Percentiles rank a stretch among this genome's conserved stretches.
Conservation (phyloP, 2,113 vertebrate genomes). For the Oxyura jamaicensis region DNA sequence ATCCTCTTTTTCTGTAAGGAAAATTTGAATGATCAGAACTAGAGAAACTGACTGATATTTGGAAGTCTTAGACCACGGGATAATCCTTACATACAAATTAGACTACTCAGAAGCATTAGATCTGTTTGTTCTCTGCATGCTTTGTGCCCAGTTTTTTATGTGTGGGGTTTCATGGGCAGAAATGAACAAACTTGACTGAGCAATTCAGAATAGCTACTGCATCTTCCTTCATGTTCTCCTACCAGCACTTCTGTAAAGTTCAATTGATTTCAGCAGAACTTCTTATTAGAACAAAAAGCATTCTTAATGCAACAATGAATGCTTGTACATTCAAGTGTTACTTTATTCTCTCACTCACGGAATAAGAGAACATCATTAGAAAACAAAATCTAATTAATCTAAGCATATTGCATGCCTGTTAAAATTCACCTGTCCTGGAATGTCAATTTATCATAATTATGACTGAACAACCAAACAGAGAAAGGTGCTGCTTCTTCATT, state of each 20-base stretch:
- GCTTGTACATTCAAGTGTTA: neutral
- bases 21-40: neutral
- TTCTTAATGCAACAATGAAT: neutral
- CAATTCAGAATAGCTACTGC: no score
- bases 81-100: neutral
- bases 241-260: neutral
- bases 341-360: constrained; percentile 60
- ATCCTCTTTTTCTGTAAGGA: neutral
- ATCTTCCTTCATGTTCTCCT: neutral
- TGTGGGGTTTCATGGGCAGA: neutral
- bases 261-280: neutral
- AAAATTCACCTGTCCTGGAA: constrained; percentile 79
- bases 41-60: neutral
- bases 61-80: neutral
- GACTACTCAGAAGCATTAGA: neutral
- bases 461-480: constrained; percentile 63
- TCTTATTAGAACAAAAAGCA: neutral
- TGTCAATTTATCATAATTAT: constrained; percentile 83
- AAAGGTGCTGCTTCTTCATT: constrained; percentile 75
- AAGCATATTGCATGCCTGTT: constrained; percentile 76
- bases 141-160: neutral
- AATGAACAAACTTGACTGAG: no score
- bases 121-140: neutral
- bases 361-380: constrained; percentile 48
- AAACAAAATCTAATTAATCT: constrained; percentile 81